phyloP scores from a whole-genome alignment of 1,140 invertebrate species.

The Drosophila sproati region DNA sequence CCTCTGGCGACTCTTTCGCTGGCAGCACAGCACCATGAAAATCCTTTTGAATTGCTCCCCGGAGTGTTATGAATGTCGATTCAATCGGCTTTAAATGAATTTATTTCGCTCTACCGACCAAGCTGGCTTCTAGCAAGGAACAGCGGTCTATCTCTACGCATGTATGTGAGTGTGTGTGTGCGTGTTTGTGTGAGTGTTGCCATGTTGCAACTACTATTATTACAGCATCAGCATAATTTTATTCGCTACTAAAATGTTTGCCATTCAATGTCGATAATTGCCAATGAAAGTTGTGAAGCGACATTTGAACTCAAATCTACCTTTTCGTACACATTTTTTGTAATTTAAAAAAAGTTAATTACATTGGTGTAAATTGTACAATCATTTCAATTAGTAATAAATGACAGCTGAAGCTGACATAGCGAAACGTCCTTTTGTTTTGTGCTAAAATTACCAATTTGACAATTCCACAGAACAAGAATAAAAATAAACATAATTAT shows the following conservation, averaged over 20 bases:
- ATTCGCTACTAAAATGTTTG: background rate
- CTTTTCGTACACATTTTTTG: background rate
- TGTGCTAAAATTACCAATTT: no score
- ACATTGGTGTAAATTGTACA: no score
- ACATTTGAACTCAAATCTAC: background rate
- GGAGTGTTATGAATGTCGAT: slow-evolving; percentile 84
- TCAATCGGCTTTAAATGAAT: slow-evolving; percentile 84
- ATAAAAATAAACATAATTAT: no score
- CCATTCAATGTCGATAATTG: slow-evolving; percentile 40
- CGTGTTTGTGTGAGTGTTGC: background rate
- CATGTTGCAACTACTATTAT: slow-evolving; percentile 32
- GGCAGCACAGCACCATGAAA: slow-evolving; percentile 74
- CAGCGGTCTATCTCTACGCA: background rate
- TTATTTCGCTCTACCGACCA: slow-evolving; percentile 67
- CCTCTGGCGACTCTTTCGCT: slow-evolving; percentile 73
- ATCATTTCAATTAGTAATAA: no score
- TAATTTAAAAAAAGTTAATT: background rate
- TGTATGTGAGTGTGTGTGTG: slow-evolving; percentile 4
- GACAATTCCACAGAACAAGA: no score
- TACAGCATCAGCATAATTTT: slow-evolving; percentile 27
- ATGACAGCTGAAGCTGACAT: no score
- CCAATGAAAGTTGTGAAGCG: slow-evolving; percentile 27
- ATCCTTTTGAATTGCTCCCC: slow-evolving; percentile 84
- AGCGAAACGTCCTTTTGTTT: no score
- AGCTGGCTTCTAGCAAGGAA: slow-evolving; percentile 5